Percentiles rank a stretch among this genome's conserved stretches.
Conservation (phyloP, 2,797 vertebrate genomes). For the Notoglanidium macrostoma region DNA sequence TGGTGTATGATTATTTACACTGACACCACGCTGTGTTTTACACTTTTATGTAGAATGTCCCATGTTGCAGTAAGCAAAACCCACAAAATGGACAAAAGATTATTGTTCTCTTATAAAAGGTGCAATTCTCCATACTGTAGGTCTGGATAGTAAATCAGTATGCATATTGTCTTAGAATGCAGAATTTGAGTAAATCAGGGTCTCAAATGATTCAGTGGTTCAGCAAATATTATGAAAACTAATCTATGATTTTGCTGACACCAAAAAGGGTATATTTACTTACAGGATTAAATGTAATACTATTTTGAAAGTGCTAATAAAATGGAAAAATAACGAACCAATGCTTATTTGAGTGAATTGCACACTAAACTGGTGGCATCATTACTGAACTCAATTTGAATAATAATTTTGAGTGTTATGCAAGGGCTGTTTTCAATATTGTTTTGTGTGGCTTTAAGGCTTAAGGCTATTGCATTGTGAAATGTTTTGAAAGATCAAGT, state of each 20-base stretch:
- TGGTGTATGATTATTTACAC: neutral
- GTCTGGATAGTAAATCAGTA: neutral
- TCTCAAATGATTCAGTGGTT: neutral
- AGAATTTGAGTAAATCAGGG: neutral
- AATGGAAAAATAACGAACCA: neutral
- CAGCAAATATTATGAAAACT: neutral
- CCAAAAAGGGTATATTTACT: neutral
- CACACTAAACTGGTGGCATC: neutral
- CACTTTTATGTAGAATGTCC: no score
- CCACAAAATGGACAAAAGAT: no score
- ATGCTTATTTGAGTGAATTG: neutral
- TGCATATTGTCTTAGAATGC: neutral
- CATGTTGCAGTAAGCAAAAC: no score
- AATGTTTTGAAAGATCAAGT: neutral
- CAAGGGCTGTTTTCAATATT: neutral
- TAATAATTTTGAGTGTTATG: neutral
- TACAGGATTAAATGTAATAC: no score
- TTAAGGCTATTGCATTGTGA: neutral
- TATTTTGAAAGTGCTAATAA: neutral
- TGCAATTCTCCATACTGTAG: neutral
- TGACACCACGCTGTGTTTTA: no score
- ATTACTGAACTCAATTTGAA: neutral
- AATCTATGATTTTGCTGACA: neutral
- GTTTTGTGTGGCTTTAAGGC: neutral
- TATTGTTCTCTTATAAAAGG: no score